These are phyloP conservation scores for Ciconia nigra DNA, from an alignment of 2,797 vertebrate species.

Conservation along the genomic window DNA sequence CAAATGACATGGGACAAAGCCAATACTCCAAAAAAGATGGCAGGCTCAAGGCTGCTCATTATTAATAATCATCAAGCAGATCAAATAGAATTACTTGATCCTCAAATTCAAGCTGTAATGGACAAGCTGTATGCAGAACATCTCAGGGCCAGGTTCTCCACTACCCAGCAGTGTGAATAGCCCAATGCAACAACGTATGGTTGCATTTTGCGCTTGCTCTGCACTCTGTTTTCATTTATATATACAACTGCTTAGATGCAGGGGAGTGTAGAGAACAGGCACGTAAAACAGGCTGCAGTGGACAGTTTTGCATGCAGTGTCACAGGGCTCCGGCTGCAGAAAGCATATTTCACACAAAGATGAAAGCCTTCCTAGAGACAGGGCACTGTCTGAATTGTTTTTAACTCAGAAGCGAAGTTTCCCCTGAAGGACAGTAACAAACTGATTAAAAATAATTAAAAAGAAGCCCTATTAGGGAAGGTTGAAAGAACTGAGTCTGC, in stretches of 20 bases:
- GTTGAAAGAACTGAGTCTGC: not conserved
- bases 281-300: not conserved
- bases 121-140: not conserved
- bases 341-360: not conserved
- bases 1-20: not conserved
- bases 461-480: not conserved
- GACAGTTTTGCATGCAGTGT: not conserved
- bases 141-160: not conserved
- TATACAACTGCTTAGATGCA: not conserved
- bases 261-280: not conserved
- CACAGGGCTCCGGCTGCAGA: not conserved
- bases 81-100: not conserved
- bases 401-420: not conserved
- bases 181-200: rapidly evolving
- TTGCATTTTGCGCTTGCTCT: not conserved
- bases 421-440: not conserved
- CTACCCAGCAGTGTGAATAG: not conserved
- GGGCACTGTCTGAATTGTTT: not conserved
- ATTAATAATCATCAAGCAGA: not conserved
- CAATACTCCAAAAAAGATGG: not conserved
- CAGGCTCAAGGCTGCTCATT: not conserved
- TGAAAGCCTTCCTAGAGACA: not conserved
- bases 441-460: conserved; percentile 32
- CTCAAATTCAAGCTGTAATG: not conserved
- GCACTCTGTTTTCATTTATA: not conserved